Evolutionary conservation across 1,140 invertebrate genomes (phyloP).

Genomic region (Eufriesea mexicana): DNA sequence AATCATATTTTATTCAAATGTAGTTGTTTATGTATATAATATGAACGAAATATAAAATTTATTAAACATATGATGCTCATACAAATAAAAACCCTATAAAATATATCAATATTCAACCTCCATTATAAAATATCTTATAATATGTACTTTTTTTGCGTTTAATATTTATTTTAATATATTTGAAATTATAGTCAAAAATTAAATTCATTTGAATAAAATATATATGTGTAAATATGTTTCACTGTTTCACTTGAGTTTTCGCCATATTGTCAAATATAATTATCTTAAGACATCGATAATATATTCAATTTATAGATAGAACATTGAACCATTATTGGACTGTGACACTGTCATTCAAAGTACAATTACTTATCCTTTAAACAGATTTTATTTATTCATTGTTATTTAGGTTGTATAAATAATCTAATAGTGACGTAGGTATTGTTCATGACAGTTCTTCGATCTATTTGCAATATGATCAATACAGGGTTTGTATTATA

Average conservation of each 20-base stretch:
- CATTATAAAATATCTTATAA: neutral
- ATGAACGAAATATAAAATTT: neutral
- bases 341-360: neutral
- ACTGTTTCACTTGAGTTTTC: neutral
- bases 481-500: slow-evolving; percentile 61
- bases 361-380: neutral
- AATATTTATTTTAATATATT: neutral
- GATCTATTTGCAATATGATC: slow-evolving; percentile 59
- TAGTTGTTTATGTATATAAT: neutral
- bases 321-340: neutral
- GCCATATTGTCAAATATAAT: slow-evolving; percentile 23
- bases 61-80: neutral
- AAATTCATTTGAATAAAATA: neutral
- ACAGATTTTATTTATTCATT: neutral
- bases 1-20: neutral
- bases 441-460: neutral
- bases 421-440: neutral
- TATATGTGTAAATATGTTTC: neutral
- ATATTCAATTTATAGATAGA: neutral
- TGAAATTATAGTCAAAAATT: neutral
- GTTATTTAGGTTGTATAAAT: neutral
- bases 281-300: neutral
- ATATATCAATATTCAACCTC: neutral
- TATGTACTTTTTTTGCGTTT: neutral
- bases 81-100: neutral